These are phyloP conservation scores for Papilio aristodemus DNA, from an alignment of 1,140 invertebrate genomes.

Conservation along the genomic window DNA sequence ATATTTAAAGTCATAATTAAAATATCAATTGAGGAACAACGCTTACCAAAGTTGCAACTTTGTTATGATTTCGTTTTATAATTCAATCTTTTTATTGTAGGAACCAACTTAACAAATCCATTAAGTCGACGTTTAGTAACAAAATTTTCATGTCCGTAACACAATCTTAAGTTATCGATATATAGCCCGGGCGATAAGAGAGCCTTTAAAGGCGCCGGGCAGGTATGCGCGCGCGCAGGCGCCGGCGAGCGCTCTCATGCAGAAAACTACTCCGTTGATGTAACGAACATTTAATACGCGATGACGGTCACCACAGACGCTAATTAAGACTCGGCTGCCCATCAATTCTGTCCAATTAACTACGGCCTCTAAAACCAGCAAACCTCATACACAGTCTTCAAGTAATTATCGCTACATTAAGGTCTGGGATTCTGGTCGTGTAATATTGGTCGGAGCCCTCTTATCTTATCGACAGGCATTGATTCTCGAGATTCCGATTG, in stretches of 20 bases:
- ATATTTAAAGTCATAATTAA: not conserved
- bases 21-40: not conserved
- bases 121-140: conserved; percentile 31
- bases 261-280: conserved; percentile 70
- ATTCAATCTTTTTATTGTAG: conserved; percentile 13
- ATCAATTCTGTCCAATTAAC: conserved; percentile 42
- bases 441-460: conserved; percentile 42
- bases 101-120: conserved; percentile 21
- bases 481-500: conserved; percentile 69
- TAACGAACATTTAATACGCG: conserved; percentile 69
- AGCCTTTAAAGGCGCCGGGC: conserved; percentile 62
- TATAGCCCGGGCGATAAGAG: conserved; percentile 47
- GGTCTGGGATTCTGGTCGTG: conserved; percentile 43
- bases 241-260: conserved; percentile 62
- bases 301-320: conserved; percentile 69
- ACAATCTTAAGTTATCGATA: conserved; percentile 52
- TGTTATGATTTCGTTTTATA: not conserved
- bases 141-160: conserved; percentile 46
- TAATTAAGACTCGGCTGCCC: conserved; percentile 67
- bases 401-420: not conserved
- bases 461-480: conserved; percentile 72
- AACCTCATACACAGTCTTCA: not conserved
- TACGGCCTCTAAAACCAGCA: conserved; percentile 21
- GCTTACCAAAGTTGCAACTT: not conserved
- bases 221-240: conserved; percentile 49